Conservation (phyloP, 2,113 vertebrate genomes). For the Seriola dumerili region DNA sequence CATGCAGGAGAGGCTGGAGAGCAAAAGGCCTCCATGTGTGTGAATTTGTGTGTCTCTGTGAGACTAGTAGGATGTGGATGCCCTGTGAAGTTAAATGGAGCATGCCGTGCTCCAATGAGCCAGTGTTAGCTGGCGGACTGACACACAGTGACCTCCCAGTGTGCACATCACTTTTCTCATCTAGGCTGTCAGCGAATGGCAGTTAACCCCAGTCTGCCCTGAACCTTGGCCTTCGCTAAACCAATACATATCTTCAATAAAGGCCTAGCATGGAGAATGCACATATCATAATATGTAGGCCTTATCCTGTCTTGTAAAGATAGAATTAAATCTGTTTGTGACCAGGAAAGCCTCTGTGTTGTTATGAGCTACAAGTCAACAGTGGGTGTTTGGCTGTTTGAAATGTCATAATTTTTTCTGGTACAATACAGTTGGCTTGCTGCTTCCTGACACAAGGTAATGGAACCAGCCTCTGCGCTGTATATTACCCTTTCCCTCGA, state of each 20-base stretch:
- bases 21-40: slow-evolving; percentile 15
- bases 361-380: slow-evolving; percentile 28
- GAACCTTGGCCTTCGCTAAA: slow-evolving; percentile 72
- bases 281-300: slow-evolving; percentile 25
- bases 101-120: slow-evolving; percentile 71
- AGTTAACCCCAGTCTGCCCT: slow-evolving; percentile 73
- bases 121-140: slow-evolving; percentile 72
- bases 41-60: slow-evolving; percentile 1
- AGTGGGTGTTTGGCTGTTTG: background rate
- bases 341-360: slow-evolving; percentile 12
- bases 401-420: slow-evolving; percentile 28
- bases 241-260: slow-evolving; percentile 68
- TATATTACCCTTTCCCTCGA: slow-evolving; percentile 32
- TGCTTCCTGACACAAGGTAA: slow-evolving; percentile 41
- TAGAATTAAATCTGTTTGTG: slow-evolving; percentile 43
- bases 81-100: slow-evolving; percentile 79
- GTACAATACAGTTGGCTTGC: slow-evolving; percentile 12
- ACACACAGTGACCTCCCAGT: slow-evolving; percentile 68
- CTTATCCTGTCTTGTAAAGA: slow-evolving; percentile 2
- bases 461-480: slow-evolving; percentile 24
- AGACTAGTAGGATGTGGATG: slow-evolving; percentile 42
- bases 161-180: slow-evolving; percentile 76
- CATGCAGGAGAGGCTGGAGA: slow-evolving; percentile 30
- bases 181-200: slow-evolving; percentile 63
- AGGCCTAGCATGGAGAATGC: slow-evolving; percentile 33